These are phyloP conservation scores for Agrenia bidenticulata DNA, from an alignment of 2,888 invertebrate species.

Conservation along the genomic window DNA sequence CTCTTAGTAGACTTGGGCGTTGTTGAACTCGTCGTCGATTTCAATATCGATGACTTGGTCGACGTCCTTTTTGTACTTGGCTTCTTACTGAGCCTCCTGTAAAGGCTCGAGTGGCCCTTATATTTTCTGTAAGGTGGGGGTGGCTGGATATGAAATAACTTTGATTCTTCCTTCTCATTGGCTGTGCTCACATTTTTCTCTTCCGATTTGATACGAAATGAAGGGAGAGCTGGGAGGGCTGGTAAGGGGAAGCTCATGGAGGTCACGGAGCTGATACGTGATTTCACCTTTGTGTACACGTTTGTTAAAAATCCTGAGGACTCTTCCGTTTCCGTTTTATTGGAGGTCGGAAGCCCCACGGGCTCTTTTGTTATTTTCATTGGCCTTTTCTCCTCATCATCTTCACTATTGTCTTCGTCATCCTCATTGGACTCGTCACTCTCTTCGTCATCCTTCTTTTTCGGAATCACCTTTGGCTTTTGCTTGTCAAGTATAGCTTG, in stretches of 20 bases:
- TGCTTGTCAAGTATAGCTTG: background rate
- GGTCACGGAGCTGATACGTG: background rate
- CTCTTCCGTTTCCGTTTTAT: background rate
- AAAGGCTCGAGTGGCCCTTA: no score
- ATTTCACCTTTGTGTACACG: background rate
- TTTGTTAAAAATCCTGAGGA: background rate
- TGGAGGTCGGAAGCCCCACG: background rate
- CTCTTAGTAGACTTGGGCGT: no score
- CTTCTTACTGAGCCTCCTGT: no score
- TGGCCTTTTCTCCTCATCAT: slow-evolving; percentile 6
- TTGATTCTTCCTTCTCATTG: background rate
- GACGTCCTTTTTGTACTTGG: no score
- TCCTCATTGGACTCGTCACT: slow-evolving; percentile 21
- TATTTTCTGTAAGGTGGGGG: no score
- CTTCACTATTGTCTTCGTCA: slow-evolving; percentile 10
- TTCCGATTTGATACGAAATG: no score
- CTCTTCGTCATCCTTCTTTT: slow-evolving; percentile 10
- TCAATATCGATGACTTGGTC: no score
- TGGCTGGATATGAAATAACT: no score
- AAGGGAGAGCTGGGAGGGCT: background rate
- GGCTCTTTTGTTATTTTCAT: background rate
- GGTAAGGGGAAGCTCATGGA: background rate
- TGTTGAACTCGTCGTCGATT: no score
- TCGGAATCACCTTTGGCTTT: slow-evolving; percentile 5
- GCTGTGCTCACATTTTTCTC: background rate